Evolutionary conservation across 2,113 vertebrate genomes (phyloP), one percentile per base, ranked within the genome.

Genomic region (Miniopterus natalensis): DNA sequence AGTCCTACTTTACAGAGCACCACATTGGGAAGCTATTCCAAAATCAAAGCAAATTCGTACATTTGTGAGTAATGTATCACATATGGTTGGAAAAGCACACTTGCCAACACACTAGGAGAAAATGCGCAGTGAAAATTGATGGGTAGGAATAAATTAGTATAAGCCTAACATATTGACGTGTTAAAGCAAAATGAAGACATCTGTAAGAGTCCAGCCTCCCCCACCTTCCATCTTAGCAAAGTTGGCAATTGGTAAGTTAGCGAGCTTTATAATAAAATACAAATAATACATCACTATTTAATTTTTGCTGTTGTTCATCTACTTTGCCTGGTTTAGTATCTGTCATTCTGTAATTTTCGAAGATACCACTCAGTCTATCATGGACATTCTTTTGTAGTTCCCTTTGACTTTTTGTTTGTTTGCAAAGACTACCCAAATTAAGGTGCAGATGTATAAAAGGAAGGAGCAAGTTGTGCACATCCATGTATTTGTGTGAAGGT

Each of bases 11-110:
- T 96, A 93, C 98, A 84, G 42, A 86, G 85, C 78, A 96, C 94
- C 59, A 55, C 68, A 59, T 5, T 31, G 74, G 90, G 93, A 92
- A 92, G 14, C 2, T 96, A 97, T 81, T 96, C 92, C 97, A 98
- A 87, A 98, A 96, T 94, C 95, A 92, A 91, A 94, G 98, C 94
- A 87, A 68, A 93, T 88, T 61, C 75, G 61, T 95, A 93, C 23
- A 57, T 88, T 2, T 68, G 6, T 4, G 47, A 93, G 84, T 92
- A 92, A 95, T 96, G 7, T 1, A 21, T 95, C 66, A 65, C 96
- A 88, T 36, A 87, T 97, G 94, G 95, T 92, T 97, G 94, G 96
- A 96, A 97, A 96, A 47, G 80, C 18, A 2, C 3, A 14, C 74
- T 92, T 96, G 97, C 97, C 51, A 13, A 2, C 83, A 42, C 55